phyloP scores from a whole-genome alignment of 1,140 invertebrate genomes.

The Trypoxylus dichotomus region DNA sequence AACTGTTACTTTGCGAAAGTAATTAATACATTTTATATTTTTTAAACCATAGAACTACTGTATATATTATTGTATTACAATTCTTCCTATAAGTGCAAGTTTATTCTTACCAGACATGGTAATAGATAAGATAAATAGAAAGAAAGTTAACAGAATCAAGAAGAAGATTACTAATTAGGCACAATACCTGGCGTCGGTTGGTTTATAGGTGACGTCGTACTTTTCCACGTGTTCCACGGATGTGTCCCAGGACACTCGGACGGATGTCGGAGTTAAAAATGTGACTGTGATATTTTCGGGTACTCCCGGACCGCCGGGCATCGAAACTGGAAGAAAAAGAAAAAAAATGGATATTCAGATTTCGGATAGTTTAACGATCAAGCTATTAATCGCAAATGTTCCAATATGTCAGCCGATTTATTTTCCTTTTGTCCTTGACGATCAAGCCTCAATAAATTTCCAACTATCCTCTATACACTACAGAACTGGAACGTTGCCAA shows the following conservation, averaged over 20 bases:
- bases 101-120: too few species aligned
- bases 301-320: constrained; percentile 69
- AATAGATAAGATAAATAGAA: neutral
- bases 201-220: constrained; percentile 83
- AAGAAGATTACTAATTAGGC: neutral
- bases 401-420: neutral
- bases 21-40: too few species aligned
- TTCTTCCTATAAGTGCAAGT: too few species aligned
- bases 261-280: constrained; percentile 79
- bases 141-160: neutral
- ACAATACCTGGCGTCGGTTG: constrained; percentile 72
- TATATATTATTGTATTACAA: too few species aligned
- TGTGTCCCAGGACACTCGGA: constrained; percentile 80
- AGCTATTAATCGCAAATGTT: too few species aligned
- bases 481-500: too few species aligned
- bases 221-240: constrained; percentile 76
- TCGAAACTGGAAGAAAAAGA: constrained; percentile 65
- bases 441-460: too few species aligned
- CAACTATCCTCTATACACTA: too few species aligned
- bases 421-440: too few species aligned
- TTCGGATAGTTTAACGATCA: neutral
- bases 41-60: too few species aligned
- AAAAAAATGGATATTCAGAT: neutral
- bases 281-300: constrained; percentile 85
- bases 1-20: too few species aligned